Base-by-base conservation (phyloP, 2,113 vertebrate species). In the Pogona vitticeps region DNA sequence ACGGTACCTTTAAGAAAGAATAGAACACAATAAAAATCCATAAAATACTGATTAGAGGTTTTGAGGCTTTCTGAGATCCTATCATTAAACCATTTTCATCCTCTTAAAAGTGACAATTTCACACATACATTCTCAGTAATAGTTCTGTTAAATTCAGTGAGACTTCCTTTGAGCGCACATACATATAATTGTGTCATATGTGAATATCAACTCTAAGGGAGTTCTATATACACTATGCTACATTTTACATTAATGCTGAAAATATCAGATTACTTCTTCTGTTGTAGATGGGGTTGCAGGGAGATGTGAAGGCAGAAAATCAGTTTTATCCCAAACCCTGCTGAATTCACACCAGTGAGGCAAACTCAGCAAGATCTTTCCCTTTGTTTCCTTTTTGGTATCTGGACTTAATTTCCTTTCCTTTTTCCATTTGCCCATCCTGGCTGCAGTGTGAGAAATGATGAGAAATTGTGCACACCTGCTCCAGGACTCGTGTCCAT, bases 21-120 rank as follows among this genome's bases (percentile, higher is more conserved):
- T 70, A 65, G 33, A 86, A 58, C 88, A 13, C 82, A 82, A 75
- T 85, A 90, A 93, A 88, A 68, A 2, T 76, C 58, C 80, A 90
- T 90, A 71, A 91, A 94, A 91, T 91, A 59, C 83, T 88, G 56
- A 94, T 84, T 28, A 89, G 76, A 59, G 65, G 42, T 89, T 91
- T 87, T 87, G 92, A 86, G 56, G 68, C 80, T 88, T 81, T 82
- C 20, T 82, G 71, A 91, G 83, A 79, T 86, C 87, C 88, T 88
- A 42, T 71, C 77, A 58, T 91, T 88, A 86, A 85, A 90, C 80
- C 1, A 90, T 91, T 2, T 20, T 85, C 46, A 52, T 10, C 46
- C 46, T 88, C 21, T 86, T 85, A 86, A 82, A 38, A 82, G 4
- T n/a, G 63, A 21, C 1, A 26, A 38, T 63, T 80, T 52, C 21